Conservation (phyloP, 2,113 vertebrate species). For the Isichthys henryi region DNA sequence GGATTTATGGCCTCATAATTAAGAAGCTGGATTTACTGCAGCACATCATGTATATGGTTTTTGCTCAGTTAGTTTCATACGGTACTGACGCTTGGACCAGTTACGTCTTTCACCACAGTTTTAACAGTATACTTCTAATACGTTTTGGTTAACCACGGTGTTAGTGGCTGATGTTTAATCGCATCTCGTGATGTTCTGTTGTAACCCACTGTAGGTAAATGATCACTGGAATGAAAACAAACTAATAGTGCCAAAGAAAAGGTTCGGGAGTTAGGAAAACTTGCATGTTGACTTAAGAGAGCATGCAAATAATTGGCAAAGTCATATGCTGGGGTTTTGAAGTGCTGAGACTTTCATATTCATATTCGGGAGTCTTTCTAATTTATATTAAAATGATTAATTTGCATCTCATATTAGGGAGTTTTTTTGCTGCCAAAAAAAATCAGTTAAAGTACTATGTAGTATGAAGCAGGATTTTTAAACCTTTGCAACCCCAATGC, state of each 20-base stretch:
- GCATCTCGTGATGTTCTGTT: background rate
- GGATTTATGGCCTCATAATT: background rate
- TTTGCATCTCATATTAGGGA: background rate
- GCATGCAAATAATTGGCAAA: background rate
- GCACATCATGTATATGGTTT: constrained; percentile 19
- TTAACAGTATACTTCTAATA: background rate
- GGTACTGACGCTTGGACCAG: background rate
- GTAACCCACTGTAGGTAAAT: background rate
- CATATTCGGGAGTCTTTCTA: background rate
- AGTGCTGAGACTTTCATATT: background rate
- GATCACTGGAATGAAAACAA: background rate
- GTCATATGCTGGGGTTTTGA: background rate
- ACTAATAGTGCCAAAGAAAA: background rate
- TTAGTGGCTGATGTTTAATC: background rate
- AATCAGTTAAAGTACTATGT: background rate
- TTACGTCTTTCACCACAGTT: background rate
- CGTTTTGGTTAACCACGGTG: background rate
- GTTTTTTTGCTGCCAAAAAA: background rate
- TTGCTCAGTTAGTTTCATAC: background rate
- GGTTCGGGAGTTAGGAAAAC: background rate
- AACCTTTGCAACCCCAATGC: background rate
- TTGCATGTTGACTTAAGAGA: background rate
- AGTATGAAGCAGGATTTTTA: background rate
- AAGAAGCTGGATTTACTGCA: background rate
- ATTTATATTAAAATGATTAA: background rate